Evolutionary conservation across 2,113 vertebrate genomes (phyloP), one percentile per base, ranked within the genome.

Genomic region (Dermatemys mawii): DNA sequence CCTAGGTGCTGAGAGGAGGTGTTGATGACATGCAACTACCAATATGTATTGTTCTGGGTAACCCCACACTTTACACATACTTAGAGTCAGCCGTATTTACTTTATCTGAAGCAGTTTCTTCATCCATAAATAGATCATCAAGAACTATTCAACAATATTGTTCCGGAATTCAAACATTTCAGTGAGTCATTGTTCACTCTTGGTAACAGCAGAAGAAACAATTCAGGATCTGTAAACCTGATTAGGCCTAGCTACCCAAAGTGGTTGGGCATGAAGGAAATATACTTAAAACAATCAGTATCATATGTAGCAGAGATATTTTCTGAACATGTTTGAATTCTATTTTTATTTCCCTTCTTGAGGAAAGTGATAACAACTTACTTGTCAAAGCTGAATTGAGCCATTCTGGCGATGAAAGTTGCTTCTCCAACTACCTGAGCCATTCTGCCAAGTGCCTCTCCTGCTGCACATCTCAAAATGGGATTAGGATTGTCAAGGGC

Each of bases 311-410:
- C 3, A 88, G 14, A 82, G 8, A 26, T 63, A 93, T 89, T 70
- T 91, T 82, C 8, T 27, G 73, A 85, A 88, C 26, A 48, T 49
- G 0, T 1, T 54, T 80, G 53, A 82, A 87, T 22, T 63, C 2
- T 9, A n/a, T 10, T 89, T 91, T 89, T 78, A 91, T 81, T 92
- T 90, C 14, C 13, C 93, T 81, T 92, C 26, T 48, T 73, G 24
- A 91, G 91, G 84, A 86, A 92, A 95, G 70, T 44, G 19, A 91
- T 51, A 60, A 9, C 13, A 88, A 97, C 98, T 95, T 98, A 99
- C 99, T 99, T 99, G 98, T 99, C 99, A 97, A 99, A 99, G 97
- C 99, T 99, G 95, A 99, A 99, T 27, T 99, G 99, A 87, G 99
- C 99, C 99, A 99, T 99, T 96, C 99, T 98, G 93, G 99, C 99